These are phyloP conservation scores for Agrenia bidenticulata DNA, from an alignment of 2,888 invertebrate species.

Conservation along the genomic window DNA sequence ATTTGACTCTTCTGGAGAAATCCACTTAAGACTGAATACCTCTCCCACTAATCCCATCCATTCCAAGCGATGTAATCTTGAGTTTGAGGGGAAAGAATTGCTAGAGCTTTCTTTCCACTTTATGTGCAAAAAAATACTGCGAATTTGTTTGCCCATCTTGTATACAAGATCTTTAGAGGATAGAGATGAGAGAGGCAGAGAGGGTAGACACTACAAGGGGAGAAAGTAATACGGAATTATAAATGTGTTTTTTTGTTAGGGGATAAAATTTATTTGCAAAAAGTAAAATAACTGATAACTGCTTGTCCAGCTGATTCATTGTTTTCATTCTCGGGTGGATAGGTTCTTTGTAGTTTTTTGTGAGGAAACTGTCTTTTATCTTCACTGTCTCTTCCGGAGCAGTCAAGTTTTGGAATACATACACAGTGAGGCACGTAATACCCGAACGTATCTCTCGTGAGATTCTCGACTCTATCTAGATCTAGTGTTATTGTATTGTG, in stretches of 20 bases:
- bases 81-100: not conserved
- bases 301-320: constrained; percentile 16
- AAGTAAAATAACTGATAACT: constrained; percentile 18
- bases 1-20: constrained; percentile 2
- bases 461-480: too few species aligned
- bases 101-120: not conserved
- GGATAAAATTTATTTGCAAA: constrained; percentile 15
- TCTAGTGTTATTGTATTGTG: too few species aligned
- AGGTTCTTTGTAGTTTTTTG: constrained; percentile 6
- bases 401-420: constrained; percentile 7
- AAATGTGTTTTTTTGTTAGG: not conserved
- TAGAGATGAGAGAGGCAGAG: not conserved
- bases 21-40: constrained; percentile 9
- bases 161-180: too few species aligned
- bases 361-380: constrained; percentile 6
- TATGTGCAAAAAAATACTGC: not conserved
- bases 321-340: constrained; percentile 13
- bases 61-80: constrained; percentile 10
- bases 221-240: not conserved
- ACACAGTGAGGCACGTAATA: not conserved
- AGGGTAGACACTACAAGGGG: not conserved
- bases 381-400: constrained; percentile 3
- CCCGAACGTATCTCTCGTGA: too few species aligned
- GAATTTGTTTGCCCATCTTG: not conserved
- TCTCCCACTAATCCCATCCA: constrained; percentile 3